Evolutionary conservation across 2,113 vertebrate genomes (phyloP).

Genomic region (Naja naja): DNA sequence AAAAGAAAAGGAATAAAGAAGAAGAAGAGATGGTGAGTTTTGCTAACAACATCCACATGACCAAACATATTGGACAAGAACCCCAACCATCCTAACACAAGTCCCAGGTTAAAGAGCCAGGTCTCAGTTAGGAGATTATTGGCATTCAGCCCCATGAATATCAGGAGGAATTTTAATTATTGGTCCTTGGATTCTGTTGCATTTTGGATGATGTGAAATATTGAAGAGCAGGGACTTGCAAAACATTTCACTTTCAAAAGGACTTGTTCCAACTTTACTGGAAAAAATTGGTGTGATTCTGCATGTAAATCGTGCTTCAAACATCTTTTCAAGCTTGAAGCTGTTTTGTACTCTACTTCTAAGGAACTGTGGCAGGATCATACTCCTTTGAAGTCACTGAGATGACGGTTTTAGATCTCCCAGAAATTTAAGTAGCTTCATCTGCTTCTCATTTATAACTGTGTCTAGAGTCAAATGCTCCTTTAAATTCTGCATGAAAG

Average conservation of each 20-base stretch:
- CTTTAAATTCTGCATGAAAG: not conserved
- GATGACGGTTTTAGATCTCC: not conserved
- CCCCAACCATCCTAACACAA: not conserved
- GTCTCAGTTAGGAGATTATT: not conserved
- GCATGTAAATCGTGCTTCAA: not conserved
- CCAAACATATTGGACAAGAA: not conserved
- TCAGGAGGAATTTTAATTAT: not conserved
- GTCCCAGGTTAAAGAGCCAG: not conserved
- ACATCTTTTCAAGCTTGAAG: not conserved
- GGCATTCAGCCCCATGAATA: not conserved
- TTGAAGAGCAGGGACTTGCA: not conserved
- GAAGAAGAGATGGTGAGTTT: not conserved
- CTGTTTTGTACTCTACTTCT: not conserved
- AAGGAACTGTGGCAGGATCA: fast-evolving
- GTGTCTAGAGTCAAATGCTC: not conserved
- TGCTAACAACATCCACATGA: not conserved
- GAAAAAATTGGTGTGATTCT: not conserved
- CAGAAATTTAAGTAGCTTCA: fast-evolving
- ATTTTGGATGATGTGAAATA: not conserved
- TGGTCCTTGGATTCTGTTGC: fast-evolving
- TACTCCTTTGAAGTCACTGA: not conserved
- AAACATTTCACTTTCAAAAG: not conserved
- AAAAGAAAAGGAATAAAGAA: not conserved
- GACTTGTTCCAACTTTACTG: not conserved
- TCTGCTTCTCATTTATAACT: fast-evolving